phyloP scores from a whole-genome alignment of 2,888 invertebrate species.

The Temnothorax unifasciatus region DNA sequence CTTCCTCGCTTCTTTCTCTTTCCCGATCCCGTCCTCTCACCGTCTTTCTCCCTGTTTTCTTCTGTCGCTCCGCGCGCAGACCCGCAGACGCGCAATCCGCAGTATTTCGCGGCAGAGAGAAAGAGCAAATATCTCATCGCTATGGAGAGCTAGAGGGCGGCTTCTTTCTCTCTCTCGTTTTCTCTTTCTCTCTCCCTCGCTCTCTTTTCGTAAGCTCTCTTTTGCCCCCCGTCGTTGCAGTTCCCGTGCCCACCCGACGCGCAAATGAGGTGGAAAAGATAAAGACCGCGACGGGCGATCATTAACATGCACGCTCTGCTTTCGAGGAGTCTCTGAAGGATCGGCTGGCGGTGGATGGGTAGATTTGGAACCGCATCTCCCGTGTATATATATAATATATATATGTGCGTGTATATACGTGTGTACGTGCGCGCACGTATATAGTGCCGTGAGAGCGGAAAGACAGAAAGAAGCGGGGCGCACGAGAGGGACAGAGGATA shows the following conservation, averaged over 20 bases:
- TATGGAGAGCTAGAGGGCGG: constrained; percentile 46
- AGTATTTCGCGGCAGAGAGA: constrained; percentile 38
- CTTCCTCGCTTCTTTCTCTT: constrained; percentile 5
- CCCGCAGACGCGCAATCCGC: constrained; percentile 27
- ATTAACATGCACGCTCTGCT: constrained; percentile 85
- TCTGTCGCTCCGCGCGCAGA: constrained; percentile 26
- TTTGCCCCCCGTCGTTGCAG: constrained; percentile 52
- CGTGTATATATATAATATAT: constrained; percentile 52
- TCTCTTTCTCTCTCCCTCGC: background rate
- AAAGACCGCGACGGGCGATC: constrained; percentile 85
- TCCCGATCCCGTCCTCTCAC: background rate
- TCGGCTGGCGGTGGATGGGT: constrained; percentile 63
- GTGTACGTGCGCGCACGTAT: background rate
- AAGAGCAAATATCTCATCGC: constrained; percentile 69
- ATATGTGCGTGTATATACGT: background rate
- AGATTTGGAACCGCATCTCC: constrained; percentile 65
- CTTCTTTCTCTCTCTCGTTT: constrained; percentile 12
- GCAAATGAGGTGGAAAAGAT: constrained; percentile 87
- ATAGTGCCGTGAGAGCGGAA: constrained; percentile 39
- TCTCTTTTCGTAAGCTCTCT: constrained; percentile 9
- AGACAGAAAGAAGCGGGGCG: constrained; percentile 60
- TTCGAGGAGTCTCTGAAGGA: constrained; percentile 78
- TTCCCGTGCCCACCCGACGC: constrained; percentile 81
- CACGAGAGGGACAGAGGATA: constrained; percentile 37
- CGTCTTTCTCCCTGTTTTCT: constrained; percentile 23